These are phyloP conservation scores for Slavum lentiscoides DNA, from an alignment of 2,888 invertebrate genomes.

Conservation along the genomic window DNA sequence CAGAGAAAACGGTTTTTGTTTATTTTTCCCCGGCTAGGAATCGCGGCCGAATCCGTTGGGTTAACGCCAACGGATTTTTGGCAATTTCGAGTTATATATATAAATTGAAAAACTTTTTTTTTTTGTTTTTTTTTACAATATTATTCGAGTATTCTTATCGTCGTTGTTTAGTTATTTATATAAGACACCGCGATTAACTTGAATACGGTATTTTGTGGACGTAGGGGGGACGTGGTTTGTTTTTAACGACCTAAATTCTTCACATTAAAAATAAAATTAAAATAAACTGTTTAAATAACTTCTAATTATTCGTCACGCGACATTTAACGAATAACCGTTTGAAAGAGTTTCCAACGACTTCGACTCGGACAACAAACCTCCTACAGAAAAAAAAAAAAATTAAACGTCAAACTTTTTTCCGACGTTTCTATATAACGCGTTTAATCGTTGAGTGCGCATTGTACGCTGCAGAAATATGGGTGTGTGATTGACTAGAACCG, in stretches of 20 bases:
- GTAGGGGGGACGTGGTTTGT: neutral
- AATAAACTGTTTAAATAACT: no score
- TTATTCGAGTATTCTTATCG: slow-evolving; percentile 20
- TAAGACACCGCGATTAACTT: slow-evolving; percentile 20
- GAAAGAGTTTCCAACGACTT: no score
- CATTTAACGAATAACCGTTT: no score
- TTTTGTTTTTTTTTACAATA: neutral
- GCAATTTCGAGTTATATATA: slow-evolving; percentile 28
- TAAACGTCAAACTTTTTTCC: no score
- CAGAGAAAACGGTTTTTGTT: slow-evolving; percentile 17
- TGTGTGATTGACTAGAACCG: no score
- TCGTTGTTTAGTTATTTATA: neutral
- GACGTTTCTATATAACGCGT: no score
- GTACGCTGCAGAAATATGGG: no score
- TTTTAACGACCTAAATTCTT: neutral
- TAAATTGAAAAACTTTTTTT: slow-evolving; percentile 47
- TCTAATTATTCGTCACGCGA: no score
- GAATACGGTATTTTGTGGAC: neutral
- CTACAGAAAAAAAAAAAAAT: no score
- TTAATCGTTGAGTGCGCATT: no score
- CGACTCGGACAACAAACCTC: no score
- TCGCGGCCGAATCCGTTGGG: slow-evolving; percentile 10
- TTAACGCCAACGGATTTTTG: slow-evolving; percentile 24
- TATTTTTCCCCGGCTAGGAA: neutral
- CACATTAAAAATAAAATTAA: neutral